These are phyloP conservation scores for Xenopus laevis DNA, from an alignment of 2,113 vertebrate genomes.

Conservation along the genomic window DNA sequence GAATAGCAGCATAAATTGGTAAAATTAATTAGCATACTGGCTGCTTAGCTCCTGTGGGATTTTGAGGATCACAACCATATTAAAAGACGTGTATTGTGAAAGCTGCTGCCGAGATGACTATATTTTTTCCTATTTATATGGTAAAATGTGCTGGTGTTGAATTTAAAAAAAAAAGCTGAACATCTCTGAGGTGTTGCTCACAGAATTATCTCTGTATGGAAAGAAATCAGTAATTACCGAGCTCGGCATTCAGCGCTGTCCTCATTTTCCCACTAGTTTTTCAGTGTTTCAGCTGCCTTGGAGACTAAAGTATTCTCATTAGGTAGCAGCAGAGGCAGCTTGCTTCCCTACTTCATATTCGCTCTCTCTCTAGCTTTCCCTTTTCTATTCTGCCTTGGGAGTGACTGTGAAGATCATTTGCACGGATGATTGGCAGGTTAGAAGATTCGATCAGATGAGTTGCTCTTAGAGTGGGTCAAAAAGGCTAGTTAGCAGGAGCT, in stretches of 20 bases:
- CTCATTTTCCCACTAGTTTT: conserved; percentile 75
- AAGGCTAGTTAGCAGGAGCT: conserved; percentile 81
- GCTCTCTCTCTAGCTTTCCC: conserved; percentile 52
- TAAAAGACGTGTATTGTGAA: conserved; percentile 61
- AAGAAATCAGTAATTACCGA: conserved; percentile 67
- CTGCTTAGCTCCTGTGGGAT: conserved; percentile 60
- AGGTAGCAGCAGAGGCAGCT: conserved; percentile 67
- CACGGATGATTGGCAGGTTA: conserved; percentile 76
- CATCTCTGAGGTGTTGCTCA: conserved; percentile 67
- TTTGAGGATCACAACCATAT: conserved; percentile 58
- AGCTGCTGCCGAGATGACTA: conserved; percentile 58
- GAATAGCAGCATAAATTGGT: conserved; percentile 15
- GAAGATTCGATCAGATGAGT: conserved; percentile 83
- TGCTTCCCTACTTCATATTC: conserved; percentile 61
- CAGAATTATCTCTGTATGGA: conserved; percentile 64
- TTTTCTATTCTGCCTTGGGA: conserved; percentile 66
- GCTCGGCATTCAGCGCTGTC: conserved; percentile 66
- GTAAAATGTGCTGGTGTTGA: conserved; percentile 58
- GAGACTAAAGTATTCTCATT: conserved; percentile 74
- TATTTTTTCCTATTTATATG: conserved; percentile 58
- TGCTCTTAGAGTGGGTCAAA: conserved; percentile 75
- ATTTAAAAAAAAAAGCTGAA: conserved; percentile 49
- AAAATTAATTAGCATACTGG: conserved; percentile 29
- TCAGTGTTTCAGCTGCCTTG: conserved; percentile 67
- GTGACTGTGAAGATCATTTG: conserved; percentile 77